phyloP scores from a whole-genome alignment of 2,113 vertebrate genomes.

The Todiramphus chloris region DNA sequence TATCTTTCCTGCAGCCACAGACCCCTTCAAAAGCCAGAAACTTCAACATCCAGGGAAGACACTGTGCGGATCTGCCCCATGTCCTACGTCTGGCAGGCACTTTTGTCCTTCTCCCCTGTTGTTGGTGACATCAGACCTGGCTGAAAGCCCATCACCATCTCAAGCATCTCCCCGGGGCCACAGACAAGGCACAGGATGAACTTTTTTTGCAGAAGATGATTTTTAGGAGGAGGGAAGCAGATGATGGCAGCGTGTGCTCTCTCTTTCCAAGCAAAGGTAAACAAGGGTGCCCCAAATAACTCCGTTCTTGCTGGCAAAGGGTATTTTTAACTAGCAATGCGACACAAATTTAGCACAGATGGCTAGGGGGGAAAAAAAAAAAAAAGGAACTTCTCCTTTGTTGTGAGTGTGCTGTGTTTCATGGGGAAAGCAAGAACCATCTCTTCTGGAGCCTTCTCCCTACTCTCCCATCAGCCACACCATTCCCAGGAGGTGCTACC shows the following conservation, averaged over 20 bases:
- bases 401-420: background rate
- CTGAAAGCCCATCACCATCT: background rate
- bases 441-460: background rate
- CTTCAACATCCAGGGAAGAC: background rate
- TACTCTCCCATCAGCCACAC: background rate
- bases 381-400: background rate
- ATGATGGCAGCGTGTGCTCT: background rate
- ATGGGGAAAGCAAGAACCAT: background rate
- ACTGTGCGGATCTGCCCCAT: background rate
- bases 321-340: background rate
- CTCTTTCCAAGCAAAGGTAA: slow-evolving; percentile 59
- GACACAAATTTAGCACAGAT: slow-evolving; percentile 21
- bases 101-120: background rate
- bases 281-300: slow-evolving; percentile 57
- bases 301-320: slow-evolving; percentile 13
- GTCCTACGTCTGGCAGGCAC: background rate
- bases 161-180: background rate
- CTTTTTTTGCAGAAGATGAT: background rate
- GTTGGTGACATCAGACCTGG: background rate
- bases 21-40: background rate
- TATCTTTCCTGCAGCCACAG: background rate
- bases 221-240: background rate
- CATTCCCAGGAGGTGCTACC: background rate
- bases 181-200: background rate
- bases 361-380: background rate